Conservation (phyloP, 2,888 invertebrate species). For the Lumbricus terrestris region DNA sequence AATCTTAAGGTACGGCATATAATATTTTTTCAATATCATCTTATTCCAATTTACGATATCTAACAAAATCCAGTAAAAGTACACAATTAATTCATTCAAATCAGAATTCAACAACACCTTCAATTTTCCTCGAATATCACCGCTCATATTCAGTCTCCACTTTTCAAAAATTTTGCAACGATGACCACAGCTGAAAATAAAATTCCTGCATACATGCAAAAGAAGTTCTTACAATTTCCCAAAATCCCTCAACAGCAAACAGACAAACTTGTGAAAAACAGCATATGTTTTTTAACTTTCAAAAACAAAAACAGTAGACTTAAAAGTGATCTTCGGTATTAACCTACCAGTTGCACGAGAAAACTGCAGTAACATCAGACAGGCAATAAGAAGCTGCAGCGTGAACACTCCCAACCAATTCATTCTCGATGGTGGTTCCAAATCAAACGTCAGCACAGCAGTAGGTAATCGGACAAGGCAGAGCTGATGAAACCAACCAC, state of each 20-base stretch:
- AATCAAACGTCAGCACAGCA: not conserved
- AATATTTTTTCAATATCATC: too few relatives aligned
- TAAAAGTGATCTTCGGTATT: not conserved
- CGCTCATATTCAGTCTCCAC: not conserved
- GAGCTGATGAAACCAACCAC: not conserved
- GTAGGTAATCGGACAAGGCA: not conserved
- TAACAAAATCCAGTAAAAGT: not conserved
- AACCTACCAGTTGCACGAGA: not conserved
- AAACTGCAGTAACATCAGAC: not conserved
- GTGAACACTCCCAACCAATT: not conserved
- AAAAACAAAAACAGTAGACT: not conserved
- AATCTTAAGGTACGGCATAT: too few relatives aligned
- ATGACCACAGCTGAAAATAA: not conserved
- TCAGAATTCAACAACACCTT: not conserved
- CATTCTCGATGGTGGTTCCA: not conserved
- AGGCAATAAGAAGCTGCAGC: not conserved
- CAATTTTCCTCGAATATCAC: not conserved
- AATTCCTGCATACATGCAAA: not conserved
- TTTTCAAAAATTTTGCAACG: not conserved
- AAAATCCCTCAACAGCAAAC: not conserved
- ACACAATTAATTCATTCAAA: not conserved
- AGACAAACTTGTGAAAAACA: not conserved
- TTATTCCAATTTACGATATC: not conserved
- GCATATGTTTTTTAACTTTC: not conserved
- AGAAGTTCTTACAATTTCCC: not conserved